A percentile compares a stretch with the other conserved stretches of the same genome.
These are phyloP conservation scores for Drosophila navojoa DNA, from an alignment of 1,140 invertebrate genomes.

Conservation along the genomic window DNA sequence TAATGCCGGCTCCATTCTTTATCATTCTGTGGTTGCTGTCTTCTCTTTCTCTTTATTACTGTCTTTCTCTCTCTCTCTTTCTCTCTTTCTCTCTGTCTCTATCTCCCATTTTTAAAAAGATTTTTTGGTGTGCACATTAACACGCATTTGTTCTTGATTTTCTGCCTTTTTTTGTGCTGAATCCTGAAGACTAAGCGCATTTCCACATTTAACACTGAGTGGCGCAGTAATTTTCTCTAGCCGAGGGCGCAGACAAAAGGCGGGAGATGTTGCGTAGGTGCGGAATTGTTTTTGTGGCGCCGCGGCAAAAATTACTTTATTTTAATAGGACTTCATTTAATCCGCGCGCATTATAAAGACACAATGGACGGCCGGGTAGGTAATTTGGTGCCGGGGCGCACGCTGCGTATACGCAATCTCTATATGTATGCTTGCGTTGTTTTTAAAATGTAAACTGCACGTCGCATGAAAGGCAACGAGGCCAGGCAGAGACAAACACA, in stretches of 20 bases:
- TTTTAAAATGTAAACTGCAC: conserved; percentile 66
- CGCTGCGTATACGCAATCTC: conserved; percentile 79
- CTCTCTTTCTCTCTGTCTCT: too few species aligned
- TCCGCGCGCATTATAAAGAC: conserved; percentile 65
- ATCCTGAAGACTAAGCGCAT: conserved; percentile 59
- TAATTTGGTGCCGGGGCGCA: conserved; percentile 68
- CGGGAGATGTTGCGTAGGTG: conserved; percentile 42
- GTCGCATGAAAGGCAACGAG: conserved; percentile 49
- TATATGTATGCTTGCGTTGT: conserved; percentile 38
- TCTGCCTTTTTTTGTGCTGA: conserved; percentile 29
- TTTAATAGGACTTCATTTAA: conserved; percentile 82
- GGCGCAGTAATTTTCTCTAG: conserved; percentile 56
- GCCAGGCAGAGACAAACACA: conserved; percentile 47
- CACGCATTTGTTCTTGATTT: conserved; percentile 67
- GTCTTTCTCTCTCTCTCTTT: too few species aligned
- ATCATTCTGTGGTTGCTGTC: conserved; percentile 11
- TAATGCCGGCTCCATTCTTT: conserved; percentile 18
- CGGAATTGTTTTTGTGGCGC: conserved; percentile 40
- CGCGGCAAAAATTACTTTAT: conserved; percentile 77
- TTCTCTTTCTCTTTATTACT: not conserved
- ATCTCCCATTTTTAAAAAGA: not conserved
- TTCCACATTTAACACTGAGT: conserved; percentile 71
- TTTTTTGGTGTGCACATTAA: conserved; percentile 59
- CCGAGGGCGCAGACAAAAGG: conserved; percentile 37
- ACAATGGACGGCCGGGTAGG: conserved; percentile 33